Percentiles rank a stretch among this genome's conserved stretches.
Conservation (phyloP, 2,888 invertebrate species). For the Drosophila falleni region DNA sequence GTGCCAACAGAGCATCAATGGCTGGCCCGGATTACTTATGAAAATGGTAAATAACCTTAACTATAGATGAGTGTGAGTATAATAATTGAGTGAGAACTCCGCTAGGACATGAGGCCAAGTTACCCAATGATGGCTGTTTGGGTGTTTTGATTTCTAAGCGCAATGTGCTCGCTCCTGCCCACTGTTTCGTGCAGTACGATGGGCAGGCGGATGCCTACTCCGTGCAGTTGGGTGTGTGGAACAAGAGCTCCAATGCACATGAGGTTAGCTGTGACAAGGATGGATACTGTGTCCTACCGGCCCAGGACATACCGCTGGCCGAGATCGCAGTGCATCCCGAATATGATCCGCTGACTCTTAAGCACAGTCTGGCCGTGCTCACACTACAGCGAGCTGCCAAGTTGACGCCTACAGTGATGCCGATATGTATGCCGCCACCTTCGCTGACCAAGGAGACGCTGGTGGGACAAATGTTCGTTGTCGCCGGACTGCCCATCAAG, state of each 20-base stretch:
- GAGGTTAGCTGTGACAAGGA: constrained; percentile 39
- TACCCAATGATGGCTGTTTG: constrained; percentile 47
- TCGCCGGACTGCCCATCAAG: constrained; percentile 46
- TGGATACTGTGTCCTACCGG: constrained; percentile 62
- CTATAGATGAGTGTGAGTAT: background rate
- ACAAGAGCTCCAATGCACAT: constrained; percentile 46
- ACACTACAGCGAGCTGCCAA: constrained; percentile 47
- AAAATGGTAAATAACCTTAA: constrained; percentile 39
- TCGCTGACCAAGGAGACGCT: constrained; percentile 40
- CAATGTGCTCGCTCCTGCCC: constrained; percentile 63
- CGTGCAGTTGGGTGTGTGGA: constrained; percentile 66
- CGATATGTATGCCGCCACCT: constrained; percentile 64
- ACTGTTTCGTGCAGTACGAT: constrained; percentile 62
- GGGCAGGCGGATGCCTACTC: constrained; percentile 57
- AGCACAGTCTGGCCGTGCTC: constrained; percentile 59
- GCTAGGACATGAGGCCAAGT: constrained; percentile 49
- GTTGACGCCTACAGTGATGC: constrained; percentile 58
- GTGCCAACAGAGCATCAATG: constrained; percentile 67
- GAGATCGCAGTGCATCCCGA: constrained; percentile 65
- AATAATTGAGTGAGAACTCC: background rate
- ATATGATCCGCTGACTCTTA: constrained; percentile 58
- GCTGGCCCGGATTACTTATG: constrained; percentile 57
- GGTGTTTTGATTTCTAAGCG: constrained; percentile 64
- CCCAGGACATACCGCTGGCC: constrained; percentile 58
- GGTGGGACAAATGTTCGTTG: constrained; percentile 47